phyloP scores from a whole-genome alignment of 2,113 vertebrate genomes.

The Butastur rufipennis region DNA sequence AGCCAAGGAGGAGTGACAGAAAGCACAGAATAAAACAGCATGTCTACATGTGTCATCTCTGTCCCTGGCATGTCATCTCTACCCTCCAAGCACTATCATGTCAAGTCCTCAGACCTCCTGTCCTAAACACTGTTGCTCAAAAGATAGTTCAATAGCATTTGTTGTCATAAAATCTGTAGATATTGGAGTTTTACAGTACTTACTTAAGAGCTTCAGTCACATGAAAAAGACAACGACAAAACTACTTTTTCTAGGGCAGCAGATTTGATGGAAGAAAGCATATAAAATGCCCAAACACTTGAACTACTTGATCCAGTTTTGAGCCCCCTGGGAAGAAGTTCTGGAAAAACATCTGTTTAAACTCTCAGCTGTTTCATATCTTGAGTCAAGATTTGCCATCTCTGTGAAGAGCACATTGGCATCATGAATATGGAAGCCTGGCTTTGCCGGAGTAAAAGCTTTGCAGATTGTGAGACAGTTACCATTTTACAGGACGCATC shows the following conservation, averaged over 20 bases:
- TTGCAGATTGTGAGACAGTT: background rate
- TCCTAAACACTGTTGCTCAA: background rate
- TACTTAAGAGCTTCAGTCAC: background rate
- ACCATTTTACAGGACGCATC: background rate
- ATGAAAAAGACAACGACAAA: background rate
- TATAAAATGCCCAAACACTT: background rate
- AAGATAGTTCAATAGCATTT: background rate
- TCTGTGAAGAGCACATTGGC: background rate
- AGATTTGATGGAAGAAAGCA: background rate
- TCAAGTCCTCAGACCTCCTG: background rate
- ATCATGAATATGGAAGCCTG: background rate
- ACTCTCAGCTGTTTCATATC: background rate
- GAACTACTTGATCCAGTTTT: background rate
- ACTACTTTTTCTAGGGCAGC: background rate
- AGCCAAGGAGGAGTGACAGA: background rate
- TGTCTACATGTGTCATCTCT: accelerated
- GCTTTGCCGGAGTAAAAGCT: background rate
- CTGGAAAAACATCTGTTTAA: background rate
- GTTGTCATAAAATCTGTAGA: background rate
- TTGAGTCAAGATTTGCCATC: background rate
- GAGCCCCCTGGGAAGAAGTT: background rate
- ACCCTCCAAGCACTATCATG: background rate
- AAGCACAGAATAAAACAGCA: background rate
- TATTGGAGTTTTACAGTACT: background rate
- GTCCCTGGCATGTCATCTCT: background rate